Base-by-base conservation (phyloP, 2,797 vertebrate species). In the Coregonus sp. region DNA sequence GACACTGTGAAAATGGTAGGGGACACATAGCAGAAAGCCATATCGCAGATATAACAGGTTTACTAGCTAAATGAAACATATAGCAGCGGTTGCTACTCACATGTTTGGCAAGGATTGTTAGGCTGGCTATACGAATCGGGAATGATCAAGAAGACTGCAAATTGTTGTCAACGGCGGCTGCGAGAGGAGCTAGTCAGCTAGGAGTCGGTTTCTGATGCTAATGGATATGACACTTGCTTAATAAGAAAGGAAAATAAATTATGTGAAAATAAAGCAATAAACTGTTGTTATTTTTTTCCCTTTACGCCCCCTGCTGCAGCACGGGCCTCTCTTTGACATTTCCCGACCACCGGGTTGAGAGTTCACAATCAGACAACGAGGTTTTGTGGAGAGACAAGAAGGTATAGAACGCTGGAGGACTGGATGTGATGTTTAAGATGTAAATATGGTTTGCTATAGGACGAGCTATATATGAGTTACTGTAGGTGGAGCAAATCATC, bases 281-380 rank as follows among this genome's bases (percentile, higher is more conserved):
- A 89, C 72, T 90, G 71, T 89, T 91, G 80, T 90, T 92, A 79
- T 90, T 92, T 88, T 90, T 92, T 81, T 63, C 52, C 61, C 72
- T 65, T 86, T 86, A 92, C 92, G 90, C 92, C 93, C 93, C 92
- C 92, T 91, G 90, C 94, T 93, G 94, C 94, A 94, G 92, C 94
- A 92, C 92, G 94, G 95, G 94, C 94, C 95, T 94, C 90, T 91
- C 90, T 87, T 88, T 95, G 95, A 95, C 94, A 94, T 95, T 94
- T 95, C 92, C 93, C 92, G 85, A 93, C 91, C 94, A 93, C 89
- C 92, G 91, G 93, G 94, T 93, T 95, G 92, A 95, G 91, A 95
- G 95, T 95, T 95, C 94, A 93, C 90, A 87, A 86, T 83, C 91
- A 95, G 93, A 94, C 95, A 94, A 95, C 94, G 94, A 95, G 86